Conservation (phyloP, 1,140 invertebrate species). For the Aethina tumida region DNA sequence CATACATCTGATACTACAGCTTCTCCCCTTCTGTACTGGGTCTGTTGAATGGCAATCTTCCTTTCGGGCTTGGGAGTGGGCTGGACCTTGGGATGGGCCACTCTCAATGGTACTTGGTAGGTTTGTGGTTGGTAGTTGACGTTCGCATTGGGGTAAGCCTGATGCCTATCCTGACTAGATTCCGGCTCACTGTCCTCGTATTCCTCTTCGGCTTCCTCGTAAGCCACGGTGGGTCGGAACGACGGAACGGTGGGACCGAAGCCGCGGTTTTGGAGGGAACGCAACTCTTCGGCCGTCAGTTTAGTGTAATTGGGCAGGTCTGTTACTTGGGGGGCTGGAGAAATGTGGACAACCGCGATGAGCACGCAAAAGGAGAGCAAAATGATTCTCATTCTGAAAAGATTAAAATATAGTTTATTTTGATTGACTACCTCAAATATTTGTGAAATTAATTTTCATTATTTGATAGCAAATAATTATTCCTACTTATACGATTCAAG, state of each 20-base stretch:
- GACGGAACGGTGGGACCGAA: constrained; percentile 23
- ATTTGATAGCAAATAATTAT: no score
- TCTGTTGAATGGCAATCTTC: not conserved
- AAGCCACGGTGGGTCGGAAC: constrained; percentile 13
- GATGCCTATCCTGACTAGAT: constrained; percentile 24
- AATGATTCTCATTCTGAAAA: constrained; percentile 20
- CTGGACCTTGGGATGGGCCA: constrained; percentile 8
- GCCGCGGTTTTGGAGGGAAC: constrained; percentile 24
- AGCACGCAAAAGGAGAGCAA: constrained; percentile 11
- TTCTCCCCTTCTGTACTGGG: no score
- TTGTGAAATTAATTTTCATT: no score
- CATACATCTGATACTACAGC: no score
- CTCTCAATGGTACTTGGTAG: not conserved
- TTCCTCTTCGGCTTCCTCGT: constrained; percentile 15
- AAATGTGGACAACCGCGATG: constrained; percentile 6
- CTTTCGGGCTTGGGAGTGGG: constrained; percentile 3
- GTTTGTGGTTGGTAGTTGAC: constrained; percentile 8
- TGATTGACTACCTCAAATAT: not conserved
- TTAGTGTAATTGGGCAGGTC: constrained; percentile 22
- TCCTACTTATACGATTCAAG: no score
- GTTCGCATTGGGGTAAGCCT: constrained; percentile 23
- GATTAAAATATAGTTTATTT: no score
- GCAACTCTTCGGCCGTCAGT: constrained; percentile 18
- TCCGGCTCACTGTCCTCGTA: constrained; percentile 19
- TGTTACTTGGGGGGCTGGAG: constrained; percentile 16